A percentile compares a stretch with the other conserved stretches of the same genome.
Conservation (phyloP, 2,797 vertebrate genomes). For the Sebastes ruberrimus region DNA sequence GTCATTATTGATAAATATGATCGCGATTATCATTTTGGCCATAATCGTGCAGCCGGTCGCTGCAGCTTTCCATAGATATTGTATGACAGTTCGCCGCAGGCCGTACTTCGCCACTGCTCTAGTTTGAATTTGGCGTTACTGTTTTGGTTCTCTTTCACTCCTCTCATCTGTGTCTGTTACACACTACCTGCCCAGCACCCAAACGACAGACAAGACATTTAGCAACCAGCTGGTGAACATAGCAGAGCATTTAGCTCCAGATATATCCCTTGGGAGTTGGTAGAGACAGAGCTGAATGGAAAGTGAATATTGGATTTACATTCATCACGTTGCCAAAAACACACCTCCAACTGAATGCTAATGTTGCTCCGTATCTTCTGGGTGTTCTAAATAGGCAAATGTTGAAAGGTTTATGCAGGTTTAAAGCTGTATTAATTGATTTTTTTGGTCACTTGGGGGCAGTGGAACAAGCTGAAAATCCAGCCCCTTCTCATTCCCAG, state of each 20-base stretch:
- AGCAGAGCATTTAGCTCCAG: not conserved
- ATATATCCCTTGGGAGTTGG: not conserved
- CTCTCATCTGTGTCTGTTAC: not conserved
- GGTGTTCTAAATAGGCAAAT: not conserved
- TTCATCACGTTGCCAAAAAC: not conserved
- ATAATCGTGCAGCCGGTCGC: too few relatives aligned
- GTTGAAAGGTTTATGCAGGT: not conserved
- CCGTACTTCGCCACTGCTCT: too few relatives aligned
- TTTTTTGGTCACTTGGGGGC: too few relatives aligned
- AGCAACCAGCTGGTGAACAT: not conserved
- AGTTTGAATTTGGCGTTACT: too few relatives aligned
- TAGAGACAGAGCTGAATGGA: not conserved
- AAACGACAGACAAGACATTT: not conserved
- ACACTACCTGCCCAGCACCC: not conserved
- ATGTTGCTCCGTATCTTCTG: not conserved
- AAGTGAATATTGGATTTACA: not conserved
- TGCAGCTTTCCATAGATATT: too few relatives aligned
- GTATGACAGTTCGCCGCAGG: too few relatives aligned
- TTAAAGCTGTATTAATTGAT: not conserved
- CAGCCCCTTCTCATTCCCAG: too few relatives aligned
- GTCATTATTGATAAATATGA: too few relatives aligned
- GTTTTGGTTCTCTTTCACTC: not conserved
- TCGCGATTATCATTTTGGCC: too few relatives aligned
- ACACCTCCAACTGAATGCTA: not conserved
- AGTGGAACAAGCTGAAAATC: too few relatives aligned